Percentiles rank a stretch among this genome's conserved stretches.
Conservation (phyloP, 2,888 invertebrate species). For the Ochropleura plecta region DNA sequence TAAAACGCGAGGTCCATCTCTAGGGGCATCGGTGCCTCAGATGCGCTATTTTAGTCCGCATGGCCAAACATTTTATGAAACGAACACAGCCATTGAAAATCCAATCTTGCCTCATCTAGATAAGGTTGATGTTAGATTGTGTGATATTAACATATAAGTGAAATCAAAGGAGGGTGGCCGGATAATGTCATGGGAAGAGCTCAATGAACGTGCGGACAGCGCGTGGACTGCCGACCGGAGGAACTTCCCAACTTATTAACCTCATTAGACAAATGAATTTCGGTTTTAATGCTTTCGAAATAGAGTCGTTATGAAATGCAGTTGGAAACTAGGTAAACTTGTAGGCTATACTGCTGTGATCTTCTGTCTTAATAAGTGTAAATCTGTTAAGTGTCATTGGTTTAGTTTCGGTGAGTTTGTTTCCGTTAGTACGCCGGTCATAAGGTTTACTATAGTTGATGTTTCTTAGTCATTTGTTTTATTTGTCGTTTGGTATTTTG, state of each 20-base stretch:
- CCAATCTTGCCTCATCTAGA: background rate
- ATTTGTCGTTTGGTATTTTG: conserved; percentile 32
- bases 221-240: conserved; percentile 88
- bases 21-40: conserved; percentile 89
- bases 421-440: conserved; percentile 66
- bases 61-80: conserved; percentile 69
- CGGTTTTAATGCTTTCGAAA: conserved; percentile 65
- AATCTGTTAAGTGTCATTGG: conserved; percentile 77
- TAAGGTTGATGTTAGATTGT: conserved; percentile 55
- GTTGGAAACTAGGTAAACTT: conserved; percentile 63
- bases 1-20: conserved; percentile 90
- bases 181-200: conserved; percentile 91
- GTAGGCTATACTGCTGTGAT: conserved; percentile 72
- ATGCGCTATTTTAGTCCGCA: conserved; percentile 84
- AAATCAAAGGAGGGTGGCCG: conserved; percentile 70
- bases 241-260: conserved; percentile 78
- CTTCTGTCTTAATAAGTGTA: conserved; percentile 80
- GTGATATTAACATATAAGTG: conserved; percentile 65
- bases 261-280: conserved; percentile 73
- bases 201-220: conserved; percentile 90
- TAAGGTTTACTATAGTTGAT: conserved; percentile 62
- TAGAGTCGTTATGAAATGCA: conserved; percentile 69
- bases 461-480: conserved; percentile 58
- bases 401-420: conserved; percentile 72
- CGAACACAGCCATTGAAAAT: conserved; percentile 20